Evolutionary conservation across 2,888 invertebrate species (phyloP), one percentile per base, ranked within the genome.

Genomic region (Melanotus villosus): DNA sequence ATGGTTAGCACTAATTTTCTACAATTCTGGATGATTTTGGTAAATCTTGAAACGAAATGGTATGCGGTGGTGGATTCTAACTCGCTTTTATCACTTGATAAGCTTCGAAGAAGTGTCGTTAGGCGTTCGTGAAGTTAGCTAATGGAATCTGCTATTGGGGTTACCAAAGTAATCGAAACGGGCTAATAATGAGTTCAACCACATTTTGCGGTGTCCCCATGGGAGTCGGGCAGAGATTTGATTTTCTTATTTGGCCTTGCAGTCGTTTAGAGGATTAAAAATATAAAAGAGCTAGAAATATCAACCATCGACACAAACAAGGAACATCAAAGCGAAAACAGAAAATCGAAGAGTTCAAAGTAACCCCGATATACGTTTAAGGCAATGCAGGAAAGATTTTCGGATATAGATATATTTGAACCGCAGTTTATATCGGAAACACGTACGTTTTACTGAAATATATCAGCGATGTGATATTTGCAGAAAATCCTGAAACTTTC

Each of bases 271-370:
- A 45, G 19, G 58, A 58, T 65, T 65, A 67, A 67, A 58, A 60
- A 60, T 67, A 60, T 67, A 54, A 65, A 65, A 60, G 65, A 67
- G 23, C 58, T 60, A 43, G 58, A 52, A 54, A 67, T 65, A 59
- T 56, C 52, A 54, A 45, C 58, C 54, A 60, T 30, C 21, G 34
- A 58, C 38, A 26, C 10, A 58, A 58, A 50, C 50, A 59, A n/a
- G 30, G 16, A 59, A 65, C 60, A 43, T 60, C 66, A 67, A 67
- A 67, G 66, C 7, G 32, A 54, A 67, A 66, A 67, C 14, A 59
- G 21, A 45, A 67, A 47, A 60, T 67, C 38, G 60, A 60, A 57
- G 54, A 67, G 66, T 60, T 67, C 66, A 60, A 67, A 67, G 66
- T 19, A 38, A 43, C 19, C 38, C 52, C 41, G 45, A 54, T 67